Evolutionary conservation across 2,888 invertebrate species (phyloP).

Genomic region (Crepidodera aurea): DNA sequence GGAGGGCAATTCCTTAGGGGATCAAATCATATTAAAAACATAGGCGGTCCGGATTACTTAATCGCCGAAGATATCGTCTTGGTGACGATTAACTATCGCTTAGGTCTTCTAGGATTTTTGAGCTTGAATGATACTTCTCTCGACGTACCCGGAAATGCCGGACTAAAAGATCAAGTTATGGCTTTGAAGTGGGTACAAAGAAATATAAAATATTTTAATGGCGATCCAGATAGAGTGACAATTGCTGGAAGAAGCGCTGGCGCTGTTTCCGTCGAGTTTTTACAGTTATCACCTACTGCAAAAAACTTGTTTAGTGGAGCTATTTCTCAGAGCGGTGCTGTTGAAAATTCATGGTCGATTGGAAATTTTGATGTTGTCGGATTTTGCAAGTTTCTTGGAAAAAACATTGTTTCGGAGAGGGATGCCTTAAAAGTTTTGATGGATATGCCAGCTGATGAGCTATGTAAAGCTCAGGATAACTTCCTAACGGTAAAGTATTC

Average conservation of each 20-base stretch:
- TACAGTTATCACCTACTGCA: slow-evolving; percentile 62
- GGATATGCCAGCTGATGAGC: slow-evolving; percentile 23
- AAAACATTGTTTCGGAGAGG: slow-evolving; percentile 1
- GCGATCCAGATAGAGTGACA: slow-evolving; percentile 60
- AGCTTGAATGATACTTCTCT: slow-evolving; percentile 56
- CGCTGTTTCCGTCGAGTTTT: slow-evolving; percentile 60
- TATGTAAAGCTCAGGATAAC: neutral
- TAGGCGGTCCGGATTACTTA: slow-evolving; percentile 39
- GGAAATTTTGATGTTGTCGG: slow-evolving; percentile 35
- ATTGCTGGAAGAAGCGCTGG: slow-evolving; percentile 65
- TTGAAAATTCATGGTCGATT: slow-evolving; percentile 37
- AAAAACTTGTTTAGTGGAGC: slow-evolving; percentile 49
- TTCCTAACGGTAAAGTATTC: neutral
- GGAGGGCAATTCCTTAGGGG: slow-evolving; percentile 39
- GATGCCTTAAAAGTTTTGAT: slow-evolving; percentile 34
- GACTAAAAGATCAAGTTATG: slow-evolving; percentile 62
- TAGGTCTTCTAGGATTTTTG: slow-evolving; percentile 56
- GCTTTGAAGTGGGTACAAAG: slow-evolving; percentile 63
- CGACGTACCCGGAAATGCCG: slow-evolving; percentile 61
- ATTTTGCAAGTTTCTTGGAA: slow-evolving; percentile 15
- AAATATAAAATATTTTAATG: slow-evolving; percentile 60
- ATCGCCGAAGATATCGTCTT: slow-evolving; percentile 37
- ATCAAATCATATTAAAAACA: slow-evolving; percentile 25
- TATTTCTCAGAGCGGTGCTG: slow-evolving; percentile 41
- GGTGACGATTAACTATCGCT: slow-evolving; percentile 39